Percentiles rank a stretch among this genome's conserved stretches.
phyloP scores from a whole-genome alignment of 2,797 vertebrate genomes.

The Halcyon chelicuti region DNA sequence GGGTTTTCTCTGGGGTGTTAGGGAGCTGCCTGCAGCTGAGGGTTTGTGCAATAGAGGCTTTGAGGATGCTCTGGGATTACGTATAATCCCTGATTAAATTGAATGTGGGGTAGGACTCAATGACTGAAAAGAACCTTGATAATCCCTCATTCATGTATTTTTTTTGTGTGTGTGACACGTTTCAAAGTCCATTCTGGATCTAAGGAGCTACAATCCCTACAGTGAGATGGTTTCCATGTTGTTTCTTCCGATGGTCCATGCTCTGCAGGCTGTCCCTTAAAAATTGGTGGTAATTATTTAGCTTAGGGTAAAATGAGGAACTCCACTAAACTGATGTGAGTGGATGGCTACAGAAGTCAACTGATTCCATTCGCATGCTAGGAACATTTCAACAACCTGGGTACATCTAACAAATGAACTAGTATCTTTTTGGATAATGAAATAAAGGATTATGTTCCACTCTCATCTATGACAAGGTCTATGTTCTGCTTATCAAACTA shows the following conservation, averaged over 20 bases:
- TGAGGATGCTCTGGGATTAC: fast-evolving
- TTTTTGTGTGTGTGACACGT: background rate
- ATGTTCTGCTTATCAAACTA: background rate
- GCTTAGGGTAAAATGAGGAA: background rate
- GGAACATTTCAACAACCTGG: background rate
- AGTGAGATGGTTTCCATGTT: background rate
- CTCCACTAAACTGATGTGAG: background rate
- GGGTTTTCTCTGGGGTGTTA: background rate
- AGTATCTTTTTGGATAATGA: background rate
- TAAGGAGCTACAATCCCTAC: background rate
- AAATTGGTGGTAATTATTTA: background rate
- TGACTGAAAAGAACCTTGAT: background rate
- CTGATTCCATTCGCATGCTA: background rate
- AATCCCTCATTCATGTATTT: background rate
- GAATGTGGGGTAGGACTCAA: background rate
- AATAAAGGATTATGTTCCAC: background rate
- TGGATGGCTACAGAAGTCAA: background rate
- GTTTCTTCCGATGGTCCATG: background rate
- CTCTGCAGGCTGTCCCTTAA: background rate
- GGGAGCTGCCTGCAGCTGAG: background rate
- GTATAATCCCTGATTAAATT: background rate
- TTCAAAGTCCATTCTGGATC: background rate
- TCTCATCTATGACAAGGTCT: background rate
- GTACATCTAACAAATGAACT: background rate
- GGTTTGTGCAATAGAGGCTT: background rate